Conservation (phyloP, 2,113 vertebrate genomes). For the Bambusicola thoracicus region DNA sequence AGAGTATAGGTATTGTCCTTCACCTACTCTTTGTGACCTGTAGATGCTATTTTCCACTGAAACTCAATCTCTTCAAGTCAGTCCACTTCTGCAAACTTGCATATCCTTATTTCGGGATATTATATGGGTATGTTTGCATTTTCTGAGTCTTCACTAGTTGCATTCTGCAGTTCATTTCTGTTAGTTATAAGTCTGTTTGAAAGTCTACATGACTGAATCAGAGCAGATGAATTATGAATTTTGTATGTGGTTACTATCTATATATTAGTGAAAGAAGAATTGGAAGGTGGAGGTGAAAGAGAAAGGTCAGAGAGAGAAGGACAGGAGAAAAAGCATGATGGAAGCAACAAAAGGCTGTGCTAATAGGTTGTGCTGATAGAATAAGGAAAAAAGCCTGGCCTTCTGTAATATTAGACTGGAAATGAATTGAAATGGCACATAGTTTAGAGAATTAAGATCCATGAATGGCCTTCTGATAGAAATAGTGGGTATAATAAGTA, state of each 20-base stretch:
- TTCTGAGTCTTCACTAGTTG: background rate
- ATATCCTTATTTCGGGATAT: background rate
- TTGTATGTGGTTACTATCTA: background rate
- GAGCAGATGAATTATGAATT: background rate
- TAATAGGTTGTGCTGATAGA: background rate
- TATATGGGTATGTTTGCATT: background rate
- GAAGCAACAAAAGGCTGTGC: background rate
- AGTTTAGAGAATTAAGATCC: background rate
- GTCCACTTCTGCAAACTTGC: background rate
- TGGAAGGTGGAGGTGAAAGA: background rate
- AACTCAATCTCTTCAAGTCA: accelerated
- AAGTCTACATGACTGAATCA: background rate
- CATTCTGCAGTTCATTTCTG: background rate
- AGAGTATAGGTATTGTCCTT: background rate
- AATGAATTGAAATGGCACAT: background rate
- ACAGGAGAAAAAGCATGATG: accelerated
- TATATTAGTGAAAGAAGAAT: background rate
- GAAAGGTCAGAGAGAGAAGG: background rate
- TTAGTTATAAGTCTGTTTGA: background rate
- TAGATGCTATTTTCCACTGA: background rate
- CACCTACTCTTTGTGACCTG: background rate
- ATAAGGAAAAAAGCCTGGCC: background rate
- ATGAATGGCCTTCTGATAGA: background rate
- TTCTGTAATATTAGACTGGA: background rate
- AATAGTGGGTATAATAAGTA: background rate